Conservation (phyloP, 2,797 vertebrate genomes). For the Chlorospingus semifuscus region DNA sequence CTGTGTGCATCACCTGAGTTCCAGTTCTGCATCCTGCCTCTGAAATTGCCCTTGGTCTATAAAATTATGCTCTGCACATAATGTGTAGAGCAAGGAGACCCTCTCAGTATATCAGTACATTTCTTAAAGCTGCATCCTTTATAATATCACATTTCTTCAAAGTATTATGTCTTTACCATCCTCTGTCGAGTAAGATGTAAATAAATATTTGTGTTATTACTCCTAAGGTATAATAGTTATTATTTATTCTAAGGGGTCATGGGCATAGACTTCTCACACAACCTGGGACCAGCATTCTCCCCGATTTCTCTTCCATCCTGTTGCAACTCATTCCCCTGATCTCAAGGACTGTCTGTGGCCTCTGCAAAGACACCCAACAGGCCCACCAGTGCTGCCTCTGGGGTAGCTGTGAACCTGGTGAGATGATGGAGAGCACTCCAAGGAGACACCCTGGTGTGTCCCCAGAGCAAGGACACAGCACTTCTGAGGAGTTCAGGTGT, state of each 20-base stretch:
- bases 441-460: not conserved
- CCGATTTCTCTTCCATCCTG: not conserved
- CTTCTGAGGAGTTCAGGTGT: not conserved
- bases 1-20: not conserved
- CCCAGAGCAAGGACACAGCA: not conserved
- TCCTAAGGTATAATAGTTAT: not conserved
- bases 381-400: not conserved
- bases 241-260: not conserved
- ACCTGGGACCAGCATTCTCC: not conserved
- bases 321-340: not conserved
- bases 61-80: not conserved
- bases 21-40: not conserved
- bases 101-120: not conserved
- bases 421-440: not conserved
- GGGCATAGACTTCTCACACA: not conserved
- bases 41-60: not conserved
- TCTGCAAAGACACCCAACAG: not conserved
- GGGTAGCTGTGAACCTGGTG: not conserved
- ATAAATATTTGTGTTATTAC: not conserved
- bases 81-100: not conserved
- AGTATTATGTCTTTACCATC: not conserved
- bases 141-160: not conserved
- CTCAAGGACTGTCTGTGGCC: not conserved
- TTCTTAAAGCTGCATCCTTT: not conserved
- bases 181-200: not conserved